Evolutionary conservation across 2,888 invertebrate species (phyloP), one percentile per base, ranked within the genome.

Genomic region (Anodontia alba): DNA sequence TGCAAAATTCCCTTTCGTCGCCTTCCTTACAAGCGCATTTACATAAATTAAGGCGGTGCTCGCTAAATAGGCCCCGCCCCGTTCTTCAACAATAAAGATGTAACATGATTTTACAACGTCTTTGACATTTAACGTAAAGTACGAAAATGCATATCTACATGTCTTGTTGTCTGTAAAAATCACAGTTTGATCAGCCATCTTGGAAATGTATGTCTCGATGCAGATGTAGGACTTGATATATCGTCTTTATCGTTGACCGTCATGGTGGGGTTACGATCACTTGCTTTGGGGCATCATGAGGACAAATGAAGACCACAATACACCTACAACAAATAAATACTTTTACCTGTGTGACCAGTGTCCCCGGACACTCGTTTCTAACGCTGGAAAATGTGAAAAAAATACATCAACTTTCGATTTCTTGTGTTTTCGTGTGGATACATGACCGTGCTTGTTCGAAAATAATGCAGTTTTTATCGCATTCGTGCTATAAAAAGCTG

Each of bases 281-380:
- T 62, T 62, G 62, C 62, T 62, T n/a, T 62, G 62, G 62, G 62
- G 62, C 62, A 62, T 62, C 62, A 29, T 33, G 62, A 62, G 62
- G 62, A 62, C 62, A 62, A 33, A 62, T 10, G 33, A 8, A 62
- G 62, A 10, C 62, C 7, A 62, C 62, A 62, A 62, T 62, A 62
- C 62, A 33, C 17, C 3, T 62, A 62, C 62, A 33, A 62, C 62
- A 62, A 62, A 46, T 46, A 20, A 57, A 62, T 62, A 62, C 62
- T 62, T 62, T 62, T 20, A 62, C 62, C 62, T 62, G 62, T 33
- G 31, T 17, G 3, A 33, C 33, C 29, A 33, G 29, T 29, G 62
- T 62, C 20, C 33, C 1, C 10, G 33, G 12, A 33, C 62, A 31
- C 26, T 12, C 33, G 62, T 62, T 33, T 33, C 62, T 23, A 17